Evolutionary conservation across 2,113 vertebrate species (phyloP), one percentile per base, ranked within the genome.

Genomic region (Grammomys dolichurus): DNA sequence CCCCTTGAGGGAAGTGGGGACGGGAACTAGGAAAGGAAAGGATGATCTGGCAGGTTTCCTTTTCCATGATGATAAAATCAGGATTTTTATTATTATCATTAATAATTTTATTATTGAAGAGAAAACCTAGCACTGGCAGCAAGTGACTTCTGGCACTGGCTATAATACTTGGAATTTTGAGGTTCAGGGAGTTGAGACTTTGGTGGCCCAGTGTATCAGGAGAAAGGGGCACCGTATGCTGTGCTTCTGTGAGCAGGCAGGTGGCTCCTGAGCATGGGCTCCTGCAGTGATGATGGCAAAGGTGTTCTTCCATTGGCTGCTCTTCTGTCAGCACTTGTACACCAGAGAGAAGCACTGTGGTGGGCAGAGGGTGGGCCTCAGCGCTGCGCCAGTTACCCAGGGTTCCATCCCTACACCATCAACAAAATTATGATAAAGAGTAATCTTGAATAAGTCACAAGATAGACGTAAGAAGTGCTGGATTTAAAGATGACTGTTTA

Each of bases 101-200:
- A 58, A n/a, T 84, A 43, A 98, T 51, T 51, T 98, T 90, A 90
- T 98, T 97, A 92, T 90, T 97, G 95, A 91, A 97, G 43, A 82
- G 91, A 93, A 95, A 96, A 92, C 97, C 92, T 95, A 97, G 98
- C 98, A 96, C 97, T 98, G 97, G 97, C 98, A 97, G 96, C 96
- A 94, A 92, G 78, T 98, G 93, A 97, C 98, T 98, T 95, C 95
- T 98, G 98, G 96, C 98, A 97, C 97, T 98, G 97, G 97, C 97
- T 98, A 93, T 98, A 97, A 98, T 95, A 93, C 80, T 98, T 98
- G 96, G 98, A 96, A 90, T 96, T 98, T 98, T 97, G 96, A 98
- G 97, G 98, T 98, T 97, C 97, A 98, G 98, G 97, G 96, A 98
- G 97, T 96, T 98, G 94, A 96, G 96, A 96, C 93, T 97, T 94